Conservation (phyloP, 2,113 vertebrate species). For the Lynx canadensis region DNA sequence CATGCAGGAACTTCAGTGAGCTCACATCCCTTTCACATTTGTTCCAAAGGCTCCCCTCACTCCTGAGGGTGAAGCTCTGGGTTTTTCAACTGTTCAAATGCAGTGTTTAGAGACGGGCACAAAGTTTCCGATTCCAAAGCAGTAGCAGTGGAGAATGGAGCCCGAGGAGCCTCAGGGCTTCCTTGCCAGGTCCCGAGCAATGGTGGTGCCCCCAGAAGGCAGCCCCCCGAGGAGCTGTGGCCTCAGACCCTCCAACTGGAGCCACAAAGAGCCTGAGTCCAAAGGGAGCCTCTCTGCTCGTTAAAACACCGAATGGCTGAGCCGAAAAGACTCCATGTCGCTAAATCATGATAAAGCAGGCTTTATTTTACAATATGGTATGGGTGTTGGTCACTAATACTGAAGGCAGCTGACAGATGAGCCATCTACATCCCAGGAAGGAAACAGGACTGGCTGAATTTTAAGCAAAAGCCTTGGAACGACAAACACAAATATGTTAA, state of each 20-base stretch:
- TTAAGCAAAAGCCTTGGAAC: constrained; percentile 57
- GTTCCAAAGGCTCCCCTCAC: constrained; percentile 61
- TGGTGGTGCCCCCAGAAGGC: not conserved
- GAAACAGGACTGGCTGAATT: not conserved
- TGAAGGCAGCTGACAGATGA: constrained; percentile 43
- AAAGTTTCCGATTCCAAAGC: constrained; percentile 38
- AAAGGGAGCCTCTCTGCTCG: not conserved
- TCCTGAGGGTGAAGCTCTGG: constrained; percentile 55
- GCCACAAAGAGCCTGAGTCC: not conserved
- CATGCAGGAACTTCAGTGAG: constrained; percentile 43
- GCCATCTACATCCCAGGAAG: constrained; percentile 43
- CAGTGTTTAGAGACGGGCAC: constrained; percentile 39
- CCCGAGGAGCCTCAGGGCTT: not conserved
- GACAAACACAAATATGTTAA: constrained; percentile 65
- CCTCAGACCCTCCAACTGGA: not conserved
- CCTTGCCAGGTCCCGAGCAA: not conserved
- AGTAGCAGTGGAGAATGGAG: not conserved
- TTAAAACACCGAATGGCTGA: not conserved
- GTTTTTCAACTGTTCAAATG: constrained; percentile 60
- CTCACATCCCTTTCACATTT: constrained; percentile 54
- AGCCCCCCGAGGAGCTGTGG: not conserved
- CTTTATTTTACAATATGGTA: not conserved
- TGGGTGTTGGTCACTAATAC: not conserved
- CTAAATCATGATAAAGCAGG: constrained; percentile 27
- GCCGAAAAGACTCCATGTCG: not conserved